Base-by-base conservation (phyloP, 2,113 vertebrate species). In the Erythrolamprus reginae region DNA sequence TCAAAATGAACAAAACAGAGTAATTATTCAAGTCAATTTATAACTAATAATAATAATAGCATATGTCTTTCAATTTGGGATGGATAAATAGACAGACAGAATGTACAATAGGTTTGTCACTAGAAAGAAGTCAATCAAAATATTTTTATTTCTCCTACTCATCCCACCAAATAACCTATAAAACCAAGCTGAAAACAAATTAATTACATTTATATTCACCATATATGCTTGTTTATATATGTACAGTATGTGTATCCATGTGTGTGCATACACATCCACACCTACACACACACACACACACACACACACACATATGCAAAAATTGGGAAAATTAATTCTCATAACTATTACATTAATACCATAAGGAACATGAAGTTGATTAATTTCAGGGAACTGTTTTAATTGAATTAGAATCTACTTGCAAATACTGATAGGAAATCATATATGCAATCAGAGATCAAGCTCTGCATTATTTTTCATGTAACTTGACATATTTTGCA, bases 281-380 rank as follows among this genome's bases (percentile, higher is more conserved):
- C 0, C 4, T 65, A 13, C 58, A 15, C 28, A n/a, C 1, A 65
- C 28, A 15, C 1, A 61, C 4, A 61, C 10, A 61, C 1, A 61
- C 26, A 15, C 28, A 61, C 0, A 53, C 52, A 4, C 85, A 87
- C 48, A 82, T 56, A 90, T 87, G 51, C 38, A 77, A 90, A 45
- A 23, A 82, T 56, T 87, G 42, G 77, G 82, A 51, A 87, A 90
- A 47, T 23, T 85, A 90, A 87, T 87, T 52, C 42, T 82, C 51
- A 90, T 90, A 82, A 87, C 82, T 38, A 90, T 87, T 82, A 56
- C 42, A 56, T 42, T 90, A 47, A 90, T 90, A 82, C 53, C 28
- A 82, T 82, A 87, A 90, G 53, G 90, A 87, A 45, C 85, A 48
- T 87, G 84, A 55, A 28, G 47, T 87, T 87, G 56, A 82, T 38